These are phyloP conservation scores for Coccyzus lansbergi DNA, from an alignment of 2,797 vertebrate species.

Conservation along the genomic window DNA sequence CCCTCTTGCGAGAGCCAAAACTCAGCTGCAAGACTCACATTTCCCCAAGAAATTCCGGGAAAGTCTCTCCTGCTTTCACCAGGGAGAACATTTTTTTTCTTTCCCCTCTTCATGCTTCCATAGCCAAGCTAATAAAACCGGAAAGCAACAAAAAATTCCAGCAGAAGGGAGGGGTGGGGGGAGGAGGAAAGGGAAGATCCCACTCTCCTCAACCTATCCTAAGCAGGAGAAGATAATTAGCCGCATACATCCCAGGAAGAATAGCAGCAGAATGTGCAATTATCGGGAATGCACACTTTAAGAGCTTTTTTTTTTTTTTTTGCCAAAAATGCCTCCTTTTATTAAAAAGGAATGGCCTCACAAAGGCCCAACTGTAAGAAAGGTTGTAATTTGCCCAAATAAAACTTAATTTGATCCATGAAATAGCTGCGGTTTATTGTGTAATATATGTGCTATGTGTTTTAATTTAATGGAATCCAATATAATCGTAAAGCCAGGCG, in stretches of 20 bases:
- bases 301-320: too few species aligned
- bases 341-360: slow-evolving; percentile 82
- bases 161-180: slow-evolving; percentile 1
- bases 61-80: slow-evolving; percentile 66
- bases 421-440: slow-evolving; percentile 89
- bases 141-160: slow-evolving; percentile 55
- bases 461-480: slow-evolving; percentile 87
- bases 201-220: neutral
- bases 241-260: neutral
- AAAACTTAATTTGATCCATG: slow-evolving; percentile 90
- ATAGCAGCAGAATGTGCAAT: slow-evolving; percentile 24
- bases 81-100: neutral
- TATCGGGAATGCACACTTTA: slow-evolving; percentile 71
- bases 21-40: slow-evolving; percentile 49
- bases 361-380: slow-evolving; percentile 85
- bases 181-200: slow-evolving; percentile 37
- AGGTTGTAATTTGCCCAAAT: slow-evolving; percentile 85
- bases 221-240: slow-evolving; percentile 43
- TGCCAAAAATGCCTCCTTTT: slow-evolving; percentile 85
- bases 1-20: neutral
- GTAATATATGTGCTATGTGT: slow-evolving; percentile 90
- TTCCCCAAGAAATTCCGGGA: slow-evolving; percentile 75
- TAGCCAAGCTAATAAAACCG: slow-evolving; percentile 68
- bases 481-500: slow-evolving; percentile 85
- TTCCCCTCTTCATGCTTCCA: slow-evolving; percentile 26